These are phyloP conservation scores for Sesamia inferens DNA, from an alignment of 2,888 invertebrate species.

Conservation along the genomic window DNA sequence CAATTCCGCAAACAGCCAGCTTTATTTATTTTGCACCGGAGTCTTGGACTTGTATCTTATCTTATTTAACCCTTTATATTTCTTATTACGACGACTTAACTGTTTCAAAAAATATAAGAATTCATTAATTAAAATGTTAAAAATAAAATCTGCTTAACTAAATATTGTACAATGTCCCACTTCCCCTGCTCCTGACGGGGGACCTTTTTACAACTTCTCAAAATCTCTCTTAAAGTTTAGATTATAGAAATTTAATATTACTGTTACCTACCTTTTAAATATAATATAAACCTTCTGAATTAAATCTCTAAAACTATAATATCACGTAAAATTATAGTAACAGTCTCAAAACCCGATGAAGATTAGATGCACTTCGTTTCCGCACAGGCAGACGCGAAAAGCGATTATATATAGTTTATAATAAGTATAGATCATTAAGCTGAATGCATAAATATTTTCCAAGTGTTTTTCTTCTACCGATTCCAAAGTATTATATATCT, in stretches of 20 bases:
- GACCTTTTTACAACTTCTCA: not conserved
- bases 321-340: too few relatives aligned
- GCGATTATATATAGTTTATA: not conserved
- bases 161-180: not conserved
- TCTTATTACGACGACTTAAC: slow-evolving; percentile 7
- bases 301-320: not conserved
- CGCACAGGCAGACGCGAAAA: not conserved
- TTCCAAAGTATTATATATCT: not conserved
- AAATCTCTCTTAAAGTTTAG: too few relatives aligned
- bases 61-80: slow-evolving; percentile 43
- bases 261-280: too few relatives aligned
- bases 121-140: not conserved
- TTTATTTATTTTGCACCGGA: slow-evolving; percentile 66
- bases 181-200: not conserved
- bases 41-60: slow-evolving; percentile 63
- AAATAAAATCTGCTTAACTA: not conserved
- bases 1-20: slow-evolving; percentile 66
- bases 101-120: not conserved
- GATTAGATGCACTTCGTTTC: too few relatives aligned
- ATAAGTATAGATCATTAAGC: not conserved
- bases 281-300: not conserved
- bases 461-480: not conserved
- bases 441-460: too few relatives aligned
- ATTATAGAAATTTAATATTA: too few relatives aligned
- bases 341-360: not conserved